A percentile compares a stretch with the other conserved stretches of the same genome.
Conservation (phyloP, 2,113 vertebrate species). For the Istiophorus platypterus region DNA sequence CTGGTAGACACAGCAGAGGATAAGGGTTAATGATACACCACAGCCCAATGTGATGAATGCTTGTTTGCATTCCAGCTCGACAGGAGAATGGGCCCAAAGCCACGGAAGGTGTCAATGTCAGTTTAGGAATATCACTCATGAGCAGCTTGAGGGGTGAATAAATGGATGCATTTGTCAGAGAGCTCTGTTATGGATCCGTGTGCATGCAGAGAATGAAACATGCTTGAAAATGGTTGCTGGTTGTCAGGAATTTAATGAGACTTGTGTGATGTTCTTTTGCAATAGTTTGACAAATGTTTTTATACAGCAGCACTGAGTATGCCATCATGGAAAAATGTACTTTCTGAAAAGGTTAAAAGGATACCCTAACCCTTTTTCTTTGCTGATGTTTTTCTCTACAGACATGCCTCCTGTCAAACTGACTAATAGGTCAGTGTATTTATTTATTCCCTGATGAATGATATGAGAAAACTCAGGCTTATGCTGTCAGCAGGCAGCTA, state of each 20-base stretch:
- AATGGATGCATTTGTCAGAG: slow-evolving; percentile 44
- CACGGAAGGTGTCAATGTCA: slow-evolving; percentile 73
- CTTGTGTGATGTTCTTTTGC: background rate
- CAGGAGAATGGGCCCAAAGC: slow-evolving; percentile 74
- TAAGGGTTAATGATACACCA: slow-evolving; percentile 73
- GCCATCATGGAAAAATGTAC: slow-evolving; percentile 10
- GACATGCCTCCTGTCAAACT: slow-evolving; percentile 44
- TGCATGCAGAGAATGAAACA: slow-evolving; percentile 38
- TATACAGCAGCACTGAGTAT: slow-evolving; percentile 11
- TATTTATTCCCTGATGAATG: slow-evolving; percentile 62
- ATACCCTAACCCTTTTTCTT: slow-evolving; percentile 15
- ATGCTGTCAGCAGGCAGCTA: slow-evolving; percentile 70
- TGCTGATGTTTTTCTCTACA: slow-evolving; percentile 52
- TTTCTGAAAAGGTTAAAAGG: slow-evolving; percentile 19
- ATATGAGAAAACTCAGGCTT: slow-evolving; percentile 68
- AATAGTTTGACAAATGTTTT: slow-evolving; percentile 34
- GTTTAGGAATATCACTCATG: slow-evolving; percentile 49
- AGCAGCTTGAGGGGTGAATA: slow-evolving; percentile 32
- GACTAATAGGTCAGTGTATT: slow-evolving; percentile 65
- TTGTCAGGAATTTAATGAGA: slow-evolving; percentile 34
- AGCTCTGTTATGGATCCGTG: slow-evolving; percentile 51
- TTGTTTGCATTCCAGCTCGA: slow-evolving; percentile 83
- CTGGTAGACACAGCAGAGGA: slow-evolving; percentile 58
- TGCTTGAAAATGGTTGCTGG: slow-evolving; percentile 28
- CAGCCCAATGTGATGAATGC: slow-evolving; percentile 77